Evolutionary conservation across 2,888 invertebrate species (phyloP).

Genomic region (Tanytarsus gracilentus): DNA sequence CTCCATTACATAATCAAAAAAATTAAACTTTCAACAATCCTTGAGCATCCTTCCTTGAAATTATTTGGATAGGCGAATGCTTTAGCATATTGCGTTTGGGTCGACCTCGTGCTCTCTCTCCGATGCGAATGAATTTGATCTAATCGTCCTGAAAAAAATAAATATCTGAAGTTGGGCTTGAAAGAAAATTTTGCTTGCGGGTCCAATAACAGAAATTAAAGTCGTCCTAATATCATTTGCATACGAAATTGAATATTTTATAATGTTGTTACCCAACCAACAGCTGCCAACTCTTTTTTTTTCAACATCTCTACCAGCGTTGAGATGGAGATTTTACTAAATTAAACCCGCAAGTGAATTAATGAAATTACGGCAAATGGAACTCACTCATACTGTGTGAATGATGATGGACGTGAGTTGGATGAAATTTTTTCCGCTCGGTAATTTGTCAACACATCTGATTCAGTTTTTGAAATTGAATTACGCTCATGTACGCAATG

Average conservation of each 20-base stretch:
- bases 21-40: not conserved
- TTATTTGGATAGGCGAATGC: too few species aligned
- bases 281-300: not conserved
- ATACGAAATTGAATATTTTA: slow-evolving; percentile 22
- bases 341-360: slow-evolving; percentile 29
- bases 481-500: not conserved
- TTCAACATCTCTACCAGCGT: not conserved
- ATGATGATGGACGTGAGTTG: slow-evolving; percentile 10
- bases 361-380: slow-evolving; percentile 21
- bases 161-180: not conserved
- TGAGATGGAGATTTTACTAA: slow-evolving; percentile 6
- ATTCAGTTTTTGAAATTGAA: slow-evolving; percentile 13
- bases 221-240: slow-evolving; percentile 19
- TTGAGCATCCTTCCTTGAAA: not conserved
- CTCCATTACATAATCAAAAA: slow-evolving; percentile 12
- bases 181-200: not conserved
- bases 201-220: slow-evolving; percentile 10
- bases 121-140: slow-evolving; percentile 9
- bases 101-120: too few species aligned
- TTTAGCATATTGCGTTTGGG: too few species aligned
- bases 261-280: too few species aligned
- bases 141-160: not conserved
- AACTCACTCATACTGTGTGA: slow-evolving; percentile 2
- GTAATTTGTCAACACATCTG: slow-evolving; percentile 15
- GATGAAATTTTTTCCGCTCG: not conserved